phyloP scores from a whole-genome alignment of 2,797 vertebrate genomes.

The Chiloscyllium punctatum region DNA sequence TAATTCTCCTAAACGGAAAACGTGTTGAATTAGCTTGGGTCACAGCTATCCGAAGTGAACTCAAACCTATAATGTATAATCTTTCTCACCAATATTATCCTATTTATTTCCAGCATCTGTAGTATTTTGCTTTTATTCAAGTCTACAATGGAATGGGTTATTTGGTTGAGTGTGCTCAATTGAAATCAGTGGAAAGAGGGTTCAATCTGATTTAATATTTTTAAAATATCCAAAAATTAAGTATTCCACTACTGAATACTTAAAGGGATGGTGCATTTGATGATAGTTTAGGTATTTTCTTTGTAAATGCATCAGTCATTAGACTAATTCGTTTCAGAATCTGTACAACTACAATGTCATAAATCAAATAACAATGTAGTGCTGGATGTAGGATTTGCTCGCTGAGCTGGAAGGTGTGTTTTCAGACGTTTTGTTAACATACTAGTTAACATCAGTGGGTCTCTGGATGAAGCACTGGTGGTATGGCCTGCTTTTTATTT shows the following conservation, averaged over 20 bases:
- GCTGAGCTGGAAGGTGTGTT: no score
- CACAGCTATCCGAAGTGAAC: not conserved
- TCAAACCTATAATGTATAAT: not conserved
- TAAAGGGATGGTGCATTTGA: no score
- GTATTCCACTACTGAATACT: not conserved
- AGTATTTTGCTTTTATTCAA: no score
- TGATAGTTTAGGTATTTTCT: not conserved
- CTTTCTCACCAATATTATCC: no score
- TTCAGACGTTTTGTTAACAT: no score
- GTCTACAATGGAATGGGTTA: not conserved
- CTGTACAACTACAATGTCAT: not conserved
- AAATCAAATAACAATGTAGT: not conserved
- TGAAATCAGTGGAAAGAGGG: not conserved
- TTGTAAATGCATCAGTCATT: not conserved
- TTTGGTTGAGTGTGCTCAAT: not conserved
- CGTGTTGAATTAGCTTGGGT: not conserved
- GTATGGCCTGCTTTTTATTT: no score
- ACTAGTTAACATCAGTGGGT: no score
- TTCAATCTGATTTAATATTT: not conserved
- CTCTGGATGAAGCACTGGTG: no score
- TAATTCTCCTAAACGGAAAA: not conserved
- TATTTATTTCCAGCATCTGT: no score
- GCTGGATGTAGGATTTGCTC: no score
- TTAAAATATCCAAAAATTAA: not conserved
- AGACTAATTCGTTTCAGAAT: not conserved